phyloP scores from a whole-genome alignment of 2,888 invertebrate genomes.

The Pammene aurita region DNA sequence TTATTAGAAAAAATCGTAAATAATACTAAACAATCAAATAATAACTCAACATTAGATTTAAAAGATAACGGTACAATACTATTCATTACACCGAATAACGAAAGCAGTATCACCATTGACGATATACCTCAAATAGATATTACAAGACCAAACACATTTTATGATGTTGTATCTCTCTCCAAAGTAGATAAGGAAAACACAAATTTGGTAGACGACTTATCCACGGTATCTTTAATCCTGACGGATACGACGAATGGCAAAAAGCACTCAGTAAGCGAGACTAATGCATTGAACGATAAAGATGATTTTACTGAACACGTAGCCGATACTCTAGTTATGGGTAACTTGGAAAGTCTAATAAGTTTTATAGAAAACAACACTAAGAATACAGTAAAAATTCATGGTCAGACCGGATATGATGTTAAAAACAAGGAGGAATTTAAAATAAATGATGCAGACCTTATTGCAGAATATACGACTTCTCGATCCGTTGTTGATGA shows the following conservation, averaged over 20 bases:
- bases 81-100: neutral
- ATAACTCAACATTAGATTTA: neutral
- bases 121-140: constrained; percentile 1
- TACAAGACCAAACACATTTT: neutral
- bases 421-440: neutral
- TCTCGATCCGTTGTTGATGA: too few relatives aligned
- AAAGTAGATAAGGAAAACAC: neutral
- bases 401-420: neutral
- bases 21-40: neutral
- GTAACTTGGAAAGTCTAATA: neutral
- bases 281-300: neutral
- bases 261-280: neutral
- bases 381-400: neutral
- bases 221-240: neutral
- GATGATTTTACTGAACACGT: neutral
- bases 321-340: neutral
- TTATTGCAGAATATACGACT: neutral
- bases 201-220: neutral
- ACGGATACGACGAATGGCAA: neutral
- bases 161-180: neutral
- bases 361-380: neutral
- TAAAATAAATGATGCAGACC: neutral
- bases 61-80: neutral
- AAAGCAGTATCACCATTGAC: neutral
- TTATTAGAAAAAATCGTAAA: constrained; percentile 14